Base-by-base conservation (phyloP, 2,888 invertebrate genomes). In the Lithophane ornitopus region DNA sequence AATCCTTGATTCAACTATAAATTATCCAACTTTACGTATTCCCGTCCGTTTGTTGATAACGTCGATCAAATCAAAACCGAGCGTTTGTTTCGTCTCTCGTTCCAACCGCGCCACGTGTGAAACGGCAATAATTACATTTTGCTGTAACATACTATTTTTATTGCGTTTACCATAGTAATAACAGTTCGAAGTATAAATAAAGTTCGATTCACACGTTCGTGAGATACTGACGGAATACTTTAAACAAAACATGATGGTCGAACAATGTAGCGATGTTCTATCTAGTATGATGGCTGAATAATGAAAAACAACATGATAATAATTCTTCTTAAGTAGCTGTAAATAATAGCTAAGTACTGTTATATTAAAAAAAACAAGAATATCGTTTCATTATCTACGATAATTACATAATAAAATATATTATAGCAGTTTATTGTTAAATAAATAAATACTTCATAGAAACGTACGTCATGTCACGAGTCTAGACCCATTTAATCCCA, bases 1-100 rank as follows among this genome's bases (percentile, higher is more conserved):
- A 77, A 74, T 74, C 73, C 79, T 70, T 79, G 74, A 82, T 79
- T 63, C 66, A 67, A 74, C 80, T 67, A 81, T 87, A 84, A 85
- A 89, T 85, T 82, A 86, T 74, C 77, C 69, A 80, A 81, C 78
- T 81, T 84, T 84, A 84, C 83, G 79, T 75, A 77, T 82, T 85
- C 76, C 66, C 67, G 78, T 77, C 54, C 44, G 80, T 75, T 85
- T 83, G 81, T 88, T 82, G 80, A 80, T 81, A 75, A 75, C 76
- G 78, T 76, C 77, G 65, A 82, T 78, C 79, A 74, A 72, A 82
- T 78, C 79, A 74, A 72, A 72, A 67, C 71, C 34, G 59, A 69
- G 54, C 72, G 34, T 73, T 84, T 70, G 80, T 71, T 84, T 84
- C 86, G 66, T 74, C 76, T 81, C 68, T 71, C 70, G 62, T 54